A percentile compares a stretch with the other conserved stretches of the same genome.
Conservation (phyloP, 2,797 vertebrate genomes). For the Nyctibius grandis region DNA sequence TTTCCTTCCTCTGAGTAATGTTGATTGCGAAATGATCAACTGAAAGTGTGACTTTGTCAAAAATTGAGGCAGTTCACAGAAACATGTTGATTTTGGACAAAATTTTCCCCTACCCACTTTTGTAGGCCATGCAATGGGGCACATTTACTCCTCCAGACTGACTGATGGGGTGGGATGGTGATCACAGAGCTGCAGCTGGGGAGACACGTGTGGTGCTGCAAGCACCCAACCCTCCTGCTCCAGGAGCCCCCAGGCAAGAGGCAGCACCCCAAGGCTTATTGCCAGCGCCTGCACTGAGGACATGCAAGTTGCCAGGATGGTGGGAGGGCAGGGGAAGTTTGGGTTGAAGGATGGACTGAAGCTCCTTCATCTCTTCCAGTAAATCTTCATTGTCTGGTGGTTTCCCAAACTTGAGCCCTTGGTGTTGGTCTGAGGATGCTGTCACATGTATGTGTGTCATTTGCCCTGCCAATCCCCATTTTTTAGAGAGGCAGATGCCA, state of each 20-base stretch:
- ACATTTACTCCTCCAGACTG: background rate
- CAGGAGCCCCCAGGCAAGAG: background rate
- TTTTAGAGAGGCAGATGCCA: background rate
- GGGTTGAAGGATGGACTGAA: background rate
- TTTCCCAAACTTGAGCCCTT: background rate
- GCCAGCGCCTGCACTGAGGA: background rate
- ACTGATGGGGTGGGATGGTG: background rate
- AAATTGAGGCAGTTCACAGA: background rate
- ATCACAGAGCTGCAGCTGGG: background rate
- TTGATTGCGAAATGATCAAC: background rate
- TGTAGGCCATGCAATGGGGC: background rate
- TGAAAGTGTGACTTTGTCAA: background rate
- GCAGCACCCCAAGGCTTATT: background rate
- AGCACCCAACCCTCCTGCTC: background rate
- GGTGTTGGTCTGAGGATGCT: background rate
- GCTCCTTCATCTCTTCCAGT: background rate
- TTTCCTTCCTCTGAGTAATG: background rate
- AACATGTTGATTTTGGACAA: background rate
- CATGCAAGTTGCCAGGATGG: background rate
- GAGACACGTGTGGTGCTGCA: background rate
- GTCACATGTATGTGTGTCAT: too few species aligned
- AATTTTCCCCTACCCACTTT: background rate
- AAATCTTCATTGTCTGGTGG: too few species aligned
- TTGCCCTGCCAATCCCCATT: background rate
- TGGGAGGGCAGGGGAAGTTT: background rate